A percentile compares a stretch with the other conserved stretches of the same genome.
These are phyloP conservation scores for Listronotus oregonensis DNA, from an alignment of 1,140 invertebrate species.

Conservation along the genomic window DNA sequence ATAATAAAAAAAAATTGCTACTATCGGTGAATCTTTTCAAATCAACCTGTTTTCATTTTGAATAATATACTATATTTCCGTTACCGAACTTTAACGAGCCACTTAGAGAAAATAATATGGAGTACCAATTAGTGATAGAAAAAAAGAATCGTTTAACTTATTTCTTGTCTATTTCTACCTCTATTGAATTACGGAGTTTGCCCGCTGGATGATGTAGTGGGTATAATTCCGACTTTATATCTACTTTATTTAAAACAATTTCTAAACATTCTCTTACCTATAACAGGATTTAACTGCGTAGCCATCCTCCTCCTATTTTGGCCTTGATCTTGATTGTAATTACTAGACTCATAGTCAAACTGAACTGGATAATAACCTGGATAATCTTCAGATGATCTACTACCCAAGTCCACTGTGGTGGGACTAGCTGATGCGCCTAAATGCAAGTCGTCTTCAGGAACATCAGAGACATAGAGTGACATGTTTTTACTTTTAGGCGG, in stretches of 20 bases:
- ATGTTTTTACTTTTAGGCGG: conserved; percentile 45
- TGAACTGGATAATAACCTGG: neutral
- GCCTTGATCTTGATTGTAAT: neutral
- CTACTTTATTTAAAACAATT: neutral
- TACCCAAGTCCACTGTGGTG: conserved; percentile 52
- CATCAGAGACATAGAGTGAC: conserved; percentile 44
- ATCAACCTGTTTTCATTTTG: no score
- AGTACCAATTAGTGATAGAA: no score
- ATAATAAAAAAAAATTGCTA: no score
- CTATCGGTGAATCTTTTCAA: no score
- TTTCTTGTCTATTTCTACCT: no score
- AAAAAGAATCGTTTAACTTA: no score
- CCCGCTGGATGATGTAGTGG: no score
- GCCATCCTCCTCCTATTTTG: conserved; percentile 16
- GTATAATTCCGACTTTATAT: no score
- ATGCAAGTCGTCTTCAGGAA: conserved; percentile 59
- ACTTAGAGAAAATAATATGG: no score
- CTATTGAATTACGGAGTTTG: no score
- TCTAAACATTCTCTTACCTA: conserved; percentile 13
- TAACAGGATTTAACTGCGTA: conserved; percentile 22
- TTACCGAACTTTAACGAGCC: no score
- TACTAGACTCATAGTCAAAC: conserved; percentile 5
- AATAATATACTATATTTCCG: no score
- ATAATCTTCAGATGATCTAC: conserved; percentile 22
- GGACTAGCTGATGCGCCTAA: conserved; percentile 64